Evolutionary conservation across 2,888 invertebrate species (phyloP).

Genomic region (Tupiocoris notatus): DNA sequence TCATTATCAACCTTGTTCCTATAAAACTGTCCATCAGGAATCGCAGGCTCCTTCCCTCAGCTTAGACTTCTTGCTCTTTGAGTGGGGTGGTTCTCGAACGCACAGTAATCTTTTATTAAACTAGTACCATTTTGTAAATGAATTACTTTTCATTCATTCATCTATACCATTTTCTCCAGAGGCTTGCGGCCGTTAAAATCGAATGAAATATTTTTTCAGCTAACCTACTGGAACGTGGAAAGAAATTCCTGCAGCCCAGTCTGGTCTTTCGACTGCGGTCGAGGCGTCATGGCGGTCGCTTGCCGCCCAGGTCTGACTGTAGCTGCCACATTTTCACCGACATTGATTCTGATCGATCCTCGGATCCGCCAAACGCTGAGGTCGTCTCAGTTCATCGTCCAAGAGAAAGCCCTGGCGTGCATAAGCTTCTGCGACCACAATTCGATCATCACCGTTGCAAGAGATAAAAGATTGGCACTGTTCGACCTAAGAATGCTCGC

Average conservation of each 20-base stretch:
- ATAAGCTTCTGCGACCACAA: constrained; percentile 1
- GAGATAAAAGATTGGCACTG: constrained; percentile 2
- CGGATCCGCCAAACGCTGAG: constrained; percentile 5
- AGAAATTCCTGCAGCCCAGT: neutral
- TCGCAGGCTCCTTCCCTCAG: no score
- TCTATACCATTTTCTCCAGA: no score
- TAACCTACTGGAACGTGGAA: constrained; percentile 24
- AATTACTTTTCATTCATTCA: no score
- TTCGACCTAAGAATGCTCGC: constrained; percentile 6
- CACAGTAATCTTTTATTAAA: no score
- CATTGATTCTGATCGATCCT: constrained; percentile 28
- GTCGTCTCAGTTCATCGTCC: constrained; percentile 11
- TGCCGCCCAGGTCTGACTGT: constrained; percentile 7
- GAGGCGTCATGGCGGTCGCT: constrained; percentile 20
- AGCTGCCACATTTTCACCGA: constrained; percentile 4
- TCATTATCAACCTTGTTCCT: no score
- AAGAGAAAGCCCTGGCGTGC: constrained; percentile 26
- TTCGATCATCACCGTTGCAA: constrained; percentile 8
- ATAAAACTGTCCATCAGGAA: no score
- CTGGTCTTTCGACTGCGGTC: constrained; percentile 12
- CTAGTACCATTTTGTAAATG: no score
- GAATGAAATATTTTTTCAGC: no score
- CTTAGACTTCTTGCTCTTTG: no score
- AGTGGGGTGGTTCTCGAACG: no score
- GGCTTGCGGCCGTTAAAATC: no score